Evolutionary conservation across 2,113 vertebrate genomes (phyloP).

Genomic region (Ascaphus truei): DNA sequence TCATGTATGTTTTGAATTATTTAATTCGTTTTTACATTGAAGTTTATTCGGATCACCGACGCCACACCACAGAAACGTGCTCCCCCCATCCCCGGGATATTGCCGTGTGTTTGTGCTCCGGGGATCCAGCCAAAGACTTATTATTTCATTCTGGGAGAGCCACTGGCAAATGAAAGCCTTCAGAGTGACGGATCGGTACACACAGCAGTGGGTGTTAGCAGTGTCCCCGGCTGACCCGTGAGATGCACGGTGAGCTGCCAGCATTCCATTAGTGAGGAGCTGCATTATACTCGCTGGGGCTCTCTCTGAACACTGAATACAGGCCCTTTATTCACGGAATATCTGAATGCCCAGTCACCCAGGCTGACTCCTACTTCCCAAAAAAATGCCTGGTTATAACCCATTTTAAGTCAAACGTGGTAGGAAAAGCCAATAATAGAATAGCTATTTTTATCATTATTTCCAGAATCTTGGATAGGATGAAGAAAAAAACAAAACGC

Average conservation of each 20-base stretch:
- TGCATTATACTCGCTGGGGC: constrained; percentile 7
- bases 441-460: not conserved
- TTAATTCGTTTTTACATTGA: not conserved
- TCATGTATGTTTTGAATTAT: not conserved
- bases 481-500: too few relatives aligned
- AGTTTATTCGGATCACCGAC: constrained; percentile 13
- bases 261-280: constrained; percentile 27
- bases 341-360: not conserved
- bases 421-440: not conserved
- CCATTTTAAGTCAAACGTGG: not conserved
- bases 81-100: not conserved
- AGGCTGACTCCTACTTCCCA: not conserved
- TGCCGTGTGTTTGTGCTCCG: not conserved
- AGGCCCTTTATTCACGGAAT: constrained; percentile 22
- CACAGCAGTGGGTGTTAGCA: constrained; percentile 22
- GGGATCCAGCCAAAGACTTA: constrained; percentile 15
- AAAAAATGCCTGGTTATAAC: not conserved
- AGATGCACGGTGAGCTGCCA: constrained; percentile 18
- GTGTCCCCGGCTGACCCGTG: constrained; percentile 25
- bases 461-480: too few relatives aligned
- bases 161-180: constrained; percentile 26
- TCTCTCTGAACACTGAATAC: constrained; percentile 21
- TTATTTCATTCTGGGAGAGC: constrained; percentile 31
- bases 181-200: constrained; percentile 27
- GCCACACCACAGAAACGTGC: too few relatives aligned